Percentiles rank a stretch among this genome's conserved stretches.
Evolutionary conservation across 2,797 vertebrate genomes (phyloP).

Genomic region (Bucorvus abyssinicus): DNA sequence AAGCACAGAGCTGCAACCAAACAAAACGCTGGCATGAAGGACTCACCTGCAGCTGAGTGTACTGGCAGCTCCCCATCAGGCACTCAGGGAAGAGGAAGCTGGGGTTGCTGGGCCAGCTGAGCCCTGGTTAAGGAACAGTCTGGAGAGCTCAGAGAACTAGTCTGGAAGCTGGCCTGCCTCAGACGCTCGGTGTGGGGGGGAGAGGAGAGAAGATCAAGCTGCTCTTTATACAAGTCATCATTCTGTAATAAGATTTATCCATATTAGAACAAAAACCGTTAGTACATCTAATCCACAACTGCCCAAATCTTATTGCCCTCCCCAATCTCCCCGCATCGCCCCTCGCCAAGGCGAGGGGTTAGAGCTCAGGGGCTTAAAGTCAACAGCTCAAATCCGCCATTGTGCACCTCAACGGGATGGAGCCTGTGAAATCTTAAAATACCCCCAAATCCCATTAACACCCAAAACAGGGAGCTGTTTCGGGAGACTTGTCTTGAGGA

Average conservation of each 20-base stretch:
- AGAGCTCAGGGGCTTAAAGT: slow-evolving; percentile 19
- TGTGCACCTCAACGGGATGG: neutral
- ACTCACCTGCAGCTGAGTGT: slow-evolving; percentile 91
- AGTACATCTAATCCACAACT: slow-evolving; percentile 10
- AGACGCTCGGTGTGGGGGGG: fast-evolving
- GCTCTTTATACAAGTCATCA: neutral
- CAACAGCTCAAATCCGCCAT: neutral
- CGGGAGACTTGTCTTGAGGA: neutral
- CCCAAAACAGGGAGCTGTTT: neutral
- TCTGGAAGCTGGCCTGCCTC: neutral
- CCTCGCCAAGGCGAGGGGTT: neutral
- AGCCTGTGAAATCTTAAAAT: neutral
- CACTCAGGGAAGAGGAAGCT: slow-evolving; percentile 93
- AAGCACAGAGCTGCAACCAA: no score
- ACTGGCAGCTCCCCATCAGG: slow-evolving; percentile 94
- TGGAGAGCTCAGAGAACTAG: neutral
- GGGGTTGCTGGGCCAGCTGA: slow-evolving; percentile 92
- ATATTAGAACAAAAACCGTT: neutral
- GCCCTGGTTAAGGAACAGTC: slow-evolving; percentile 68
- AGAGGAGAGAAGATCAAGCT: slow-evolving; percentile 7
- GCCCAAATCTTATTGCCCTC: neutral
- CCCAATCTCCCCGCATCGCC: neutral
- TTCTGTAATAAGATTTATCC: slow-evolving; percentile 32
- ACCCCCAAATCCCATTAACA: neutral
- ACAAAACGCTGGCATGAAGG: neutral